Evolutionary conservation across 2,113 vertebrate species (phyloP).

Genomic region (Phaethornis superciliosus): DNA sequence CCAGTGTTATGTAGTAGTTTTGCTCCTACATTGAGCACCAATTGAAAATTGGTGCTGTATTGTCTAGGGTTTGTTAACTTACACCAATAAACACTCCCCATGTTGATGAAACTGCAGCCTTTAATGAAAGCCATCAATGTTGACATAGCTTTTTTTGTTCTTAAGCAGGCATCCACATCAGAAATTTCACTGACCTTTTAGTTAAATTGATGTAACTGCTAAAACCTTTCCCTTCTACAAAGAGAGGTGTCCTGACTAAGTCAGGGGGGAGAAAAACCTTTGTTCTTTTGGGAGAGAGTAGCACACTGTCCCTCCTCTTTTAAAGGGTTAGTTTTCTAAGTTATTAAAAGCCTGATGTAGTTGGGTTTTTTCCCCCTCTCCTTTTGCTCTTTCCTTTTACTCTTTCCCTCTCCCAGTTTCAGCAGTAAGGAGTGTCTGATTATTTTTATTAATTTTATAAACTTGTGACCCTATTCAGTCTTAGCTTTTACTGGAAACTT

Average conservation of each 20-base stretch:
- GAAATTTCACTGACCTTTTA: neutral
- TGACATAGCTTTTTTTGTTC: neutral
- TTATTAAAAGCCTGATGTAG: neutral
- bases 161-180: neutral
- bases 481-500: neutral
- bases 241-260: neutral
- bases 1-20: neutral
- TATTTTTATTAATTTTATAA: neutral
- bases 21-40: rapidly evolving
- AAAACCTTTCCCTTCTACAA: neutral
- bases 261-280: neutral
- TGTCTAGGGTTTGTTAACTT: neutral
- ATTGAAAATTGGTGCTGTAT: neutral
- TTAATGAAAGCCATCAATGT: neutral
- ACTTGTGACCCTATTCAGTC: neutral
- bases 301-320: neutral
- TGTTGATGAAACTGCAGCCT: neutral
- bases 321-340: neutral
- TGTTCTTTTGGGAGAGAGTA: neutral
- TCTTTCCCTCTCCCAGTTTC: neutral
- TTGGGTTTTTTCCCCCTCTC: rapidly evolving
- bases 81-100: neutral
- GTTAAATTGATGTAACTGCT: neutral
- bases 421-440: neutral
- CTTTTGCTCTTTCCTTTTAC: neutral